Base-by-base conservation (phyloP, 2,888 invertebrate genomes). In the Acrocyrtus sp. region DNA sequence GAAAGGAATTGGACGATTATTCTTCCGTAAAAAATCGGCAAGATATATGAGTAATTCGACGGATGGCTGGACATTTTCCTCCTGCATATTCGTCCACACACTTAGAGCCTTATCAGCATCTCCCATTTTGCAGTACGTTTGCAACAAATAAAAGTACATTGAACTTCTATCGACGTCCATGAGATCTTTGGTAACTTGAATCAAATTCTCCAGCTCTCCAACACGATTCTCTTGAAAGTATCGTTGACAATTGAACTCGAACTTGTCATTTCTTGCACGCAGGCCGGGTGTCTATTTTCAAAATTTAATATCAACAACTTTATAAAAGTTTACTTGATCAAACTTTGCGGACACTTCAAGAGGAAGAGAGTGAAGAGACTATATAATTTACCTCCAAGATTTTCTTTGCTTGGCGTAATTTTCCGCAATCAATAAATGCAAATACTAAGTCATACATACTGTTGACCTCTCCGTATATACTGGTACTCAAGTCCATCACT, bases 41-140 rank as follows among this genome's bases (percentile, higher is more conserved):
- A 95, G 86, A 50, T 86, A 86, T 1, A 82, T 73, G 0, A 95
- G 85, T 83, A 95, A 94, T 22, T 87, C 84, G 26, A 91, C 89
- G 26, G 88, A 88, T 0, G 94, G 91, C 19, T 89, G 84, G 68
- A 93, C 86, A 75, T 90, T 89, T 82, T 95, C 94, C 83, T 95
- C 94, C 84, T 95, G 94, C 85, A 95, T 89, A 81, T 90, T 86
- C 0, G 91, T 93, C 94, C 94, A 94, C 3, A 95, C 85, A 0
- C 89, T 89, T 10, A 93, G 82, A 0, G 92, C 93, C 83, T 92
- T 92, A 54, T 93, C 89, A 0, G 89, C 87, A 81, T 94, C 89
- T 45, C 90, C 87, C 0, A 88, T 87, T 81, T 90, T 90, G 84
- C 85, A 89, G 83, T 93, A 93, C 50, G 89, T 89, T n/a, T 90